phyloP scores from a whole-genome alignment of 1,140 invertebrate species.

The Prorops nasuta region DNA sequence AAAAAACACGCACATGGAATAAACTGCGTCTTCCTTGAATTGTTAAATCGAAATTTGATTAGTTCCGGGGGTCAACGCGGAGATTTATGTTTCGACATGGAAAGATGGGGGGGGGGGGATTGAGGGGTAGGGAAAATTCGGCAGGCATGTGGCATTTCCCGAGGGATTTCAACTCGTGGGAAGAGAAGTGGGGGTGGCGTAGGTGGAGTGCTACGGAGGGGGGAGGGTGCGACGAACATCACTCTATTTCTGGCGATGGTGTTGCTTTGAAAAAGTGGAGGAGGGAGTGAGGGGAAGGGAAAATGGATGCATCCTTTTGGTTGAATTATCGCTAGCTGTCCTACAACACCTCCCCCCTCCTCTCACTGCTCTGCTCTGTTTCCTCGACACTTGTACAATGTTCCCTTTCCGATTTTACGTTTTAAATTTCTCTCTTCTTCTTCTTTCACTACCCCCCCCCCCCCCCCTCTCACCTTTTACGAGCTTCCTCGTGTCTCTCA shows the following conservation, averaged over 20 bases:
- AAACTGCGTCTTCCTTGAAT: no score
- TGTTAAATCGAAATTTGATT: slow-evolving; percentile 45
- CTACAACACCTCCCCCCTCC: slow-evolving; percentile 13
- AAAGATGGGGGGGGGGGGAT: slow-evolving; percentile 9
- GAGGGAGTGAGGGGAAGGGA: slow-evolving; percentile 18
- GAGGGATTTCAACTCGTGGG: slow-evolving; percentile 8
- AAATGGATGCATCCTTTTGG: slow-evolving; percentile 51
- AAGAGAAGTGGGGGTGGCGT: slow-evolving; percentile 12
- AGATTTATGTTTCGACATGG: slow-evolving; percentile 46
- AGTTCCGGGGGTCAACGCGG: slow-evolving; percentile 32
- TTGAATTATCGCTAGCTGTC: slow-evolving; percentile 43
- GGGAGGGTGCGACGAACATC: slow-evolving; percentile 22
- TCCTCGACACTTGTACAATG: background rate
- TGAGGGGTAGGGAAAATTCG: slow-evolving; percentile 26
- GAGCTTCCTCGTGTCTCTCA: background rate
- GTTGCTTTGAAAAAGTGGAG: no score
- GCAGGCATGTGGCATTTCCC: slow-evolving; percentile 34
- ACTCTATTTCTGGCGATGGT: slow-evolving; percentile 45
- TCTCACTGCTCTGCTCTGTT: slow-evolving; percentile 15
- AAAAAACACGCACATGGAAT: no score
- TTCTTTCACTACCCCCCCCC: background rate
- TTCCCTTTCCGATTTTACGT: background rate
- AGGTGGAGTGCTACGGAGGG: slow-evolving; percentile 10
- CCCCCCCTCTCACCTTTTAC: background rate
- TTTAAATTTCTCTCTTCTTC: no score